Base-by-base conservation (phyloP, 2,113 vertebrate genomes). In the Calidris pygmaea region DNA sequence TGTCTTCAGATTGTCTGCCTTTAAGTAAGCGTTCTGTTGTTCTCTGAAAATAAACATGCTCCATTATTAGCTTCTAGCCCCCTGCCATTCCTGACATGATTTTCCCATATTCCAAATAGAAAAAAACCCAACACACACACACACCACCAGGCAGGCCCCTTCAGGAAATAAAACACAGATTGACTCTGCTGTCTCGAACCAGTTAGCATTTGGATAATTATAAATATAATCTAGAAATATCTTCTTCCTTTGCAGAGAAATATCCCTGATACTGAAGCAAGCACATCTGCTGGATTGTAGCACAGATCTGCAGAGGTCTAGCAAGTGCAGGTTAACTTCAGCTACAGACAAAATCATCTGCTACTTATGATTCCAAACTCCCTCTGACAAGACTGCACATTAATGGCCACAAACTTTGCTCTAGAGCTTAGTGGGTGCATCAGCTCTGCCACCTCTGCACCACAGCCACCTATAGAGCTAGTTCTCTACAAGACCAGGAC, bases 1-100 rank as follows among this genome's bases (percentile, higher is more conserved):
- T 58, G 89, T 85, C 26, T 86, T 94, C 83, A 72, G 39, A 73
- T 73, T 81, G 84, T 71, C 85, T 96, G 72, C 50, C 59, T 97
- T 82, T 9, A 56, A 68, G 35, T 45, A 56, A 72, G 39, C 41
- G 37, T 77, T 96, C 76, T 90, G 73, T 55, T 68, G 10, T 77
- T 82, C 71, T 87, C 45, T 47, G 58, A 77, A 89, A 95, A 92
- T 30, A 90, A 94, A 43, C 10, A 53, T 13, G 10, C 56, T 86
- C 67, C 59, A 43, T 76, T 84, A 26, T 92, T 59, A 81, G 34
- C 58, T 90, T 85, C 76, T 18, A 82, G 27, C 21, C 76, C 75
- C 60, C 58, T 86, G 30, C 29, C 78, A 84, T 63, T 92, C 53
- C 72, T 89, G 62, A 53, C 35, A 20, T 3, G 12, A 59, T 67